Conservation (phyloP, 2,888 invertebrate genomes). For the Calameuta filiformis region DNA sequence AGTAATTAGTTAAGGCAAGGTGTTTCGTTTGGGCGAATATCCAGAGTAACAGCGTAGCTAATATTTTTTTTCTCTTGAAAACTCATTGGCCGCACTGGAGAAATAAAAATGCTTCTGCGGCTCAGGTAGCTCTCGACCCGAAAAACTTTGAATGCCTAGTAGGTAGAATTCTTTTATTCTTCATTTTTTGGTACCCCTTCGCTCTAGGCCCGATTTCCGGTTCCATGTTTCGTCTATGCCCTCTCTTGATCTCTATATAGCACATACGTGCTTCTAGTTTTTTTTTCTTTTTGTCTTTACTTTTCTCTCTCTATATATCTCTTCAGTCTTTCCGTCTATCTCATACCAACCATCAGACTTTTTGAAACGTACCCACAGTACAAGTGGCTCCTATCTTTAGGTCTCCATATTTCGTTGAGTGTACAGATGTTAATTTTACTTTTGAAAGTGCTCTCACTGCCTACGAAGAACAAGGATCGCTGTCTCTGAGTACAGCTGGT, state of each 20-base stretch:
- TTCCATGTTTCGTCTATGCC: not conserved
- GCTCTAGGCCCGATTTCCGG: not conserved
- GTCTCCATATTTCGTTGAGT: not conserved
- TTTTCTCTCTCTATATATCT: not conserved
- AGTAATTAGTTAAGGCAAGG: not conserved
- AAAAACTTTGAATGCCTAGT: not conserved
- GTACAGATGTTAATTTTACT: conserved; percentile 16
- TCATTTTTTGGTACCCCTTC: not conserved
- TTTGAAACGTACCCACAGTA: not conserved
- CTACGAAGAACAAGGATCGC: not conserved
- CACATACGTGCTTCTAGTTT: not conserved
- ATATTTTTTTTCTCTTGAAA: not conserved
- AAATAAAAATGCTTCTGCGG: not conserved
- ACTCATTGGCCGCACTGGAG: not conserved
- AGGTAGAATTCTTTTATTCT: not conserved
- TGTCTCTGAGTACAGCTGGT: not conserved
- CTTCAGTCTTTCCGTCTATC: not conserved
- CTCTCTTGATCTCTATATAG: not conserved
- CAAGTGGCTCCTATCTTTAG: not conserved
- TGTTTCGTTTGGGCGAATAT: not conserved
- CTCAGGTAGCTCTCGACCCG: not conserved
- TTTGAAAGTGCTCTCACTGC: conserved; percentile 10
- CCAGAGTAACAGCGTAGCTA: not conserved
- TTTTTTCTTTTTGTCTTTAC: not conserved
- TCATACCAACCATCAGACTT: not conserved